Evolutionary conservation across 2,797 vertebrate species (phyloP).

Genomic region (Gymnothorax javanicus): DNA sequence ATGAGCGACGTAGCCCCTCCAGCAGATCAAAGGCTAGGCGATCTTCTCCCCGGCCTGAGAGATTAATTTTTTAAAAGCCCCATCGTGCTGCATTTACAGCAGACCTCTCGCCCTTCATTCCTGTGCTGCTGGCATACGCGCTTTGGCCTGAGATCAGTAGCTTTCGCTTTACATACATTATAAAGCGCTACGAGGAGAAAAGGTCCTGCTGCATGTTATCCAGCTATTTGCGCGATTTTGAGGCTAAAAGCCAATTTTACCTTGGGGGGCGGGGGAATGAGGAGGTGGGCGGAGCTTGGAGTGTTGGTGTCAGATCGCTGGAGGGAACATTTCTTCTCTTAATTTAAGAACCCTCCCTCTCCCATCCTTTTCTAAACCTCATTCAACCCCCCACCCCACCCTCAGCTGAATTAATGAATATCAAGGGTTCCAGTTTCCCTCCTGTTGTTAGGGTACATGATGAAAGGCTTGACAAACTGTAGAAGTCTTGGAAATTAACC

Average conservation of each 20-base stretch:
- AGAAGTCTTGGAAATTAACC: conserved; percentile 1
- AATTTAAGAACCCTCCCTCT: conserved; percentile 55
- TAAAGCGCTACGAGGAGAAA: conserved; percentile 58
- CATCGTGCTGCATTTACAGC: conserved; percentile 43
- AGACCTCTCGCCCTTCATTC: conserved; percentile 58
- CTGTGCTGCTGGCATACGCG: conserved; percentile 56
- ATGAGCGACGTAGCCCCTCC: conserved; percentile 21
- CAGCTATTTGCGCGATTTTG: conserved; percentile 42
- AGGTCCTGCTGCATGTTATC: conserved; percentile 30
- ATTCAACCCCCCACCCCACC: neutral
- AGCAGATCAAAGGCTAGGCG: conserved; percentile 64
- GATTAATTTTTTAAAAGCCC: conserved; percentile 70
- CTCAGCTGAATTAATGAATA: neutral
- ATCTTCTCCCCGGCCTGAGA: conserved; percentile 49
- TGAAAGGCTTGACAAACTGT: neutral
- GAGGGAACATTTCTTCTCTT: conserved; percentile 62
- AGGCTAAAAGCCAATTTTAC: conserved; percentile 47
- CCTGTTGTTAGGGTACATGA: neutral
- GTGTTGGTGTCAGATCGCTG: conserved; percentile 53
- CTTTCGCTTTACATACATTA: conserved; percentile 50
- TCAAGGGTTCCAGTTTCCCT: neutral
- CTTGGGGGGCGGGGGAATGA: conserved; percentile 50
- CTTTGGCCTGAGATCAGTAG: conserved; percentile 55
- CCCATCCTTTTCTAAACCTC: neutral
- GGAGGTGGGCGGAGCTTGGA: conserved; percentile 63